These are phyloP conservation scores for Passer domesticus DNA, from an alignment of 2,113 vertebrate genomes.

Conservation along the genomic window DNA sequence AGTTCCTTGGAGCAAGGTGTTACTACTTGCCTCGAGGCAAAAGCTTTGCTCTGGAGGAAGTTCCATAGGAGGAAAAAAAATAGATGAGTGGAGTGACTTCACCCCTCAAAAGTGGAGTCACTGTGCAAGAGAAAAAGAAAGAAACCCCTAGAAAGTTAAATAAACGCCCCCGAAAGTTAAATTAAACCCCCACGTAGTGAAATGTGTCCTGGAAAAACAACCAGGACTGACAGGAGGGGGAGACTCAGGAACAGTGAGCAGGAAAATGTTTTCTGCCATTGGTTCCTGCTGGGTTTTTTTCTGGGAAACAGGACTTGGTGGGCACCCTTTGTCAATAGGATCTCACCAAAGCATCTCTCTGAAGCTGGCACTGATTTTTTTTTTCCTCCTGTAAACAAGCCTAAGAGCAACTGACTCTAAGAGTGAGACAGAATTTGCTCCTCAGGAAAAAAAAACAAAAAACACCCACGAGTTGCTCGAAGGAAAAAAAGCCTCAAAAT, in stretches of 20 bases:
- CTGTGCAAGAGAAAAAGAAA: not conserved
- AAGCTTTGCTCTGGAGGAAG: not conserved
- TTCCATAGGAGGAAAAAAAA: not conserved
- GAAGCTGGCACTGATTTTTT: not conserved
- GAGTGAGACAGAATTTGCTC: not conserved
- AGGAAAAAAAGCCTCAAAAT: not conserved
- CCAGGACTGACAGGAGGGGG: not conserved
- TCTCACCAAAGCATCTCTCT: not conserved
- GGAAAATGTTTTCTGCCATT: not conserved
- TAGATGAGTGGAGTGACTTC: not conserved
- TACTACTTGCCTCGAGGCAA: not conserved
- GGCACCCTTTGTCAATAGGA: not conserved
- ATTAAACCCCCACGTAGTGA: not conserved
- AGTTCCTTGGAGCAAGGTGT: not conserved
- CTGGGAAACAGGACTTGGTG: conserved; percentile 5
- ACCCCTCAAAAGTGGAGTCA: not conserved
- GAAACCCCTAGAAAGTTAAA: not conserved
- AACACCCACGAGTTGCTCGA: not conserved
- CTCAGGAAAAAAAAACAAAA: not conserved
- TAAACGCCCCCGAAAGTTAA: no score
- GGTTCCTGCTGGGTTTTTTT: not conserved
- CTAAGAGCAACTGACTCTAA: not conserved
- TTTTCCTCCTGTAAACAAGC: not conserved
- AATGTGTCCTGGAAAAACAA: not conserved
- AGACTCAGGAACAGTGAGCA: not conserved